Evolutionary conservation across 2,113 vertebrate species (phyloP).

Genomic region (Nothobranchius kuhntae): DNA sequence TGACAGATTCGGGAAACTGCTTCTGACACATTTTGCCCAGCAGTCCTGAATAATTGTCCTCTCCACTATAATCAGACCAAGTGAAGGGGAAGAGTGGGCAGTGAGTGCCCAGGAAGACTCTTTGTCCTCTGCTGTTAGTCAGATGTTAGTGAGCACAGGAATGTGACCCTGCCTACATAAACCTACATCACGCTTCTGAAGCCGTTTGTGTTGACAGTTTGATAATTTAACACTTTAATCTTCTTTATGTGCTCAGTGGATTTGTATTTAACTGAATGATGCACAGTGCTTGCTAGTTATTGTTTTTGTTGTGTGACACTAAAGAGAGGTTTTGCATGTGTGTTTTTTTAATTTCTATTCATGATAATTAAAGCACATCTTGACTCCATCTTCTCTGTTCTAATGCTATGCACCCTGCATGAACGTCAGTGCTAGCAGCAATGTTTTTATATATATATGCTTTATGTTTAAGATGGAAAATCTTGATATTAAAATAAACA

Average conservation of each 20-base stretch:
- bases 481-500: background rate
- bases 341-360: background rate
- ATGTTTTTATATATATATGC: background rate
- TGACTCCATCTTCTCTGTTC: background rate
- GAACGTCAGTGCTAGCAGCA: conserved; percentile 12
- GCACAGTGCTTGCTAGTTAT: background rate
- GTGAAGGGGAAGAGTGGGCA: conserved; percentile 38
- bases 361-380: background rate
- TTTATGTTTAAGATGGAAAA: conserved; percentile 3
- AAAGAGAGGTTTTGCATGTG: conserved; percentile 1
- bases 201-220: conserved; percentile 8
- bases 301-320: background rate
- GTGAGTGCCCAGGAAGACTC: conserved; percentile 3
- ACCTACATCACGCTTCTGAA: conserved; percentile 11
- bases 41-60: conserved; percentile 49
- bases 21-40: conserved; percentile 11
- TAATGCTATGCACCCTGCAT: conserved; percentile 27
- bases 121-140: conserved; percentile 35
- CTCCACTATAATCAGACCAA: conserved; percentile 32
- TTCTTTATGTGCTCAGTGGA: background rate
- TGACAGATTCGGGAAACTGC: conserved; percentile 3
- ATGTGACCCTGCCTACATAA: conserved; percentile 23
- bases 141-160: conserved; percentile 32
- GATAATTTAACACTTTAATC: conserved; percentile 1
- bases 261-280: conserved; percentile 3